phyloP scores from a whole-genome alignment of 2,888 invertebrate species.

The Heteropelma amictum region DNA sequence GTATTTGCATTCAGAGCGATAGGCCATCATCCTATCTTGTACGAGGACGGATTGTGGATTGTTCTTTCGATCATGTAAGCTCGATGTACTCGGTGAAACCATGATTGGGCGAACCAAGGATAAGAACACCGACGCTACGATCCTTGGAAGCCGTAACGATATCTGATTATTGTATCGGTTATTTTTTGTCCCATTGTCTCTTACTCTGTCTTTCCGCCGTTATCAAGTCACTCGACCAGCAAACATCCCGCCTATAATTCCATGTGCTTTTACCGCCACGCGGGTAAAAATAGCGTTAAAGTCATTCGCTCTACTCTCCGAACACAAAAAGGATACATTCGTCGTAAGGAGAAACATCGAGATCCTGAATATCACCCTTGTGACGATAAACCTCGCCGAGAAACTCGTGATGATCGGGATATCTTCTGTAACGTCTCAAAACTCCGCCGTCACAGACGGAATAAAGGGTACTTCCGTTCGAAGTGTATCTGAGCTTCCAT shows the following conservation, averaged over 20 bases:
- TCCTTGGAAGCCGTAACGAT: constrained; percentile 79
- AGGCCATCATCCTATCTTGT: constrained; percentile 18
- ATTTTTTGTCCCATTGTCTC: background rate
- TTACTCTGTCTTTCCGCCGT: too few species aligned
- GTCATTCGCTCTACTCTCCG: background rate
- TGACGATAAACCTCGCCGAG: constrained; percentile 78
- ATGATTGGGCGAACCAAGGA: constrained; percentile 78
- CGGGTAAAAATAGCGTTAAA: background rate
- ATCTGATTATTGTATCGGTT: constrained; percentile 65
- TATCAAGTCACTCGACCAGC: too few species aligned
- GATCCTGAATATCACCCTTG: constrained; percentile 78
- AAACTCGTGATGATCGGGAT: constrained; percentile 78
- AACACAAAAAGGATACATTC: constrained; percentile 78
- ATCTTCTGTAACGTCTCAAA: constrained; percentile 77
- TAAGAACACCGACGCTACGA: constrained; percentile 77
- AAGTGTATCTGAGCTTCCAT: constrained; percentile 78
- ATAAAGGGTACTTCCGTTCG: constrained; percentile 77
- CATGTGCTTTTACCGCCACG: too few species aligned
- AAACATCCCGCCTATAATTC: background rate
- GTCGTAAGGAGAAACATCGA: constrained; percentile 79
- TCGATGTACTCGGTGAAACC: constrained; percentile 79
- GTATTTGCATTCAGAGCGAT: too few species aligned
- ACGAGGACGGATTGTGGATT: constrained; percentile 53
- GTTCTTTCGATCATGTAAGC: constrained; percentile 73
- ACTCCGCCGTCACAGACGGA: constrained; percentile 77